Conservation (phyloP, 1,140 invertebrate genomes). For the Heliothis subflexa region DNA sequence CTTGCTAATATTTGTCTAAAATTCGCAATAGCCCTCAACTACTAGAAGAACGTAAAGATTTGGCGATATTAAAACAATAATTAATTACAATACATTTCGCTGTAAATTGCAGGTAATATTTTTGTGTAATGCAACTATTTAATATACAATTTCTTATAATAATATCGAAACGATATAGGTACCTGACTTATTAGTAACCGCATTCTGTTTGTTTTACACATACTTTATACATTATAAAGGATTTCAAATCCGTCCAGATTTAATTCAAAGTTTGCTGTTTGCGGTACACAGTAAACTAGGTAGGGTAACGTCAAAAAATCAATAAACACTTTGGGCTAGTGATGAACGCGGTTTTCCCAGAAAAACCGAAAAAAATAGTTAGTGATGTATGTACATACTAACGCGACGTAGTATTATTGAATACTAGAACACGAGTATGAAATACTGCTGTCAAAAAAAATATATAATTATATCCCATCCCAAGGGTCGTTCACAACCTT, state of each 20-base stretch:
- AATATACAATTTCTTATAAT: neutral
- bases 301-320: constrained; percentile 67
- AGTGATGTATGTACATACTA: neutral
- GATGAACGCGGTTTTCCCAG: neutral
- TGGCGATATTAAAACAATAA: neutral
- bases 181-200: constrained; percentile 52
- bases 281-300: neutral
- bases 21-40: neutral
- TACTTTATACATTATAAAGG: neutral
- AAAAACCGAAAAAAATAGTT: neutral
- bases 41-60: neutral
- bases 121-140: constrained; percentile 11
- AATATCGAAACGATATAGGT: constrained; percentile 39
- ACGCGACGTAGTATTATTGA: no score
- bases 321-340: constrained; percentile 58
- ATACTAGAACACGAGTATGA: no score
- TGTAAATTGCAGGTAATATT: neutral
- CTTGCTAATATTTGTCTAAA: neutral
- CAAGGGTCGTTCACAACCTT: no score
- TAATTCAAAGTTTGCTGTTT: constrained; percentile 42
- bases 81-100: constrained; percentile 23
- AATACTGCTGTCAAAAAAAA: no score
- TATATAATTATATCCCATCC: no score
- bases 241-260: constrained; percentile 31
- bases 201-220: constrained; percentile 45